phyloP scores from a whole-genome alignment of 1,140 invertebrate genomes.

The Philaenus spumarius region DNA sequence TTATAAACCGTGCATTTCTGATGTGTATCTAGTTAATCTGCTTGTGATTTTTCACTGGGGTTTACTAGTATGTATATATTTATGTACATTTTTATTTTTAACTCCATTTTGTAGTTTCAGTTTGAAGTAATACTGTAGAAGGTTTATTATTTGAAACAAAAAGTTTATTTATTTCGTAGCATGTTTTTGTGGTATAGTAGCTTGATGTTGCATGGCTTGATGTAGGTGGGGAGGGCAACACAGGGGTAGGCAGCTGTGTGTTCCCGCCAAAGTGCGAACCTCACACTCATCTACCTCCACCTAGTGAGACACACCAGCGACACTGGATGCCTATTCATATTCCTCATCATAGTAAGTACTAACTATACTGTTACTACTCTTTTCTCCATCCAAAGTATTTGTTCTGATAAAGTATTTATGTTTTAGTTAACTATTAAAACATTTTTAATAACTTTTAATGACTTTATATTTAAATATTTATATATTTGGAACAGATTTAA shows the following conservation, averaged over 20 bases:
- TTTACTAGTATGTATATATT: no score
- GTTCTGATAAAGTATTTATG: background rate
- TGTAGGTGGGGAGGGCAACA: background rate
- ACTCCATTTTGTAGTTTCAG: no score
- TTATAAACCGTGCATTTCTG: no score
- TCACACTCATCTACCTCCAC: conserved; percentile 7
- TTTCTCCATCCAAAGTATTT: no score
- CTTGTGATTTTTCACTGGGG: no score
- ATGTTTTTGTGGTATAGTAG: background rate
- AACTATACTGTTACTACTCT: no score
- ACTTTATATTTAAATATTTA: background rate
- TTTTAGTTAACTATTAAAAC: background rate
- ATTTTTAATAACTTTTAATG: background rate
- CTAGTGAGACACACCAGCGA: conserved; percentile 23
- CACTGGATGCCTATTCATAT: conserved; percentile 10
- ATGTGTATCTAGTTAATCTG: no score
- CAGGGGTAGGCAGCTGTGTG: background rate
- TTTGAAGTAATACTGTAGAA: no score
- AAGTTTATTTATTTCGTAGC: no score
- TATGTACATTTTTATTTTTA: no score
- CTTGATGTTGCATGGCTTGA: conserved; percentile 6
- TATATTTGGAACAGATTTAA: no score
- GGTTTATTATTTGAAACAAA: no score
- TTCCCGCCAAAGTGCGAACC: conserved; percentile 8
- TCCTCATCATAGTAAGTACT: conserved; percentile 22